A percentile compares a stretch with the other conserved stretches of the same genome.
Evolutionary conservation across 2,888 invertebrate species (phyloP).

Genomic region (Tillus elongatus): DNA sequence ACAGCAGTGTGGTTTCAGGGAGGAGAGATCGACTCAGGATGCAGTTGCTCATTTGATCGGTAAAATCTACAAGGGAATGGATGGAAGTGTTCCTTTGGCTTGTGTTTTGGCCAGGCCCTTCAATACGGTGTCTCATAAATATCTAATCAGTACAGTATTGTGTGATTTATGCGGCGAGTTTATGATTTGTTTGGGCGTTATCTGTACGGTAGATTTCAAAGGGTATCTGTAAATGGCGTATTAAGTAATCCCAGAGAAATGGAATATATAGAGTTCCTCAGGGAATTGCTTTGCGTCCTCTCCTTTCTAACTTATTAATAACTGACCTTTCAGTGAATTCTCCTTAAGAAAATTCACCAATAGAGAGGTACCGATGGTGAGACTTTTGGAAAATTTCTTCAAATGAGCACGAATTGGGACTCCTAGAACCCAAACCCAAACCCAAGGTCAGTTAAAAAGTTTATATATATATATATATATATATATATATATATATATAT

Average conservation of each 20-base stretch:
- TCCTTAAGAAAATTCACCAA: no score
- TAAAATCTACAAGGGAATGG: neutral
- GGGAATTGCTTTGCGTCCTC: slow-evolving; percentile 10
- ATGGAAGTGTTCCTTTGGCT: slow-evolving; percentile 5
- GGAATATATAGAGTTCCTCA: slow-evolving; percentile 13
- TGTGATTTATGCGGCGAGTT: slow-evolving; percentile 10
- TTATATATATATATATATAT: no score
- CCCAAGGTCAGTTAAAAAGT: no score
- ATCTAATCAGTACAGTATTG: slow-evolving; percentile 6
- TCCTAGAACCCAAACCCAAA: no score
- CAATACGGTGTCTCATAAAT: slow-evolving; percentile 13
- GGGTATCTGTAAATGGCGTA: slow-evolving; percentile 8
- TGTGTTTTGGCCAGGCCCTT: slow-evolving; percentile 13
- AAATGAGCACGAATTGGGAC: no score
- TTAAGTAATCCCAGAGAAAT: slow-evolving; percentile 10
- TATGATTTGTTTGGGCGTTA: slow-evolving; percentile 12
- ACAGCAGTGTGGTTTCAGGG: slow-evolving; percentile 12
- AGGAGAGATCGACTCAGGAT: slow-evolving; percentile 11
- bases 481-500: no score
- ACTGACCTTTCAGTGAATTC: no score
- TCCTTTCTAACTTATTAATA: neutral
- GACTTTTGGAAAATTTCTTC: no score
- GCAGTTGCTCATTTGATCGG: slow-evolving; percentile 9
- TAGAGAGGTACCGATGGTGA: no score
- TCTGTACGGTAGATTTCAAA: no score